Evolutionary conservation across 1,140 invertebrate genomes (phyloP).

Genomic region (Camponotus vicinus): DNA sequence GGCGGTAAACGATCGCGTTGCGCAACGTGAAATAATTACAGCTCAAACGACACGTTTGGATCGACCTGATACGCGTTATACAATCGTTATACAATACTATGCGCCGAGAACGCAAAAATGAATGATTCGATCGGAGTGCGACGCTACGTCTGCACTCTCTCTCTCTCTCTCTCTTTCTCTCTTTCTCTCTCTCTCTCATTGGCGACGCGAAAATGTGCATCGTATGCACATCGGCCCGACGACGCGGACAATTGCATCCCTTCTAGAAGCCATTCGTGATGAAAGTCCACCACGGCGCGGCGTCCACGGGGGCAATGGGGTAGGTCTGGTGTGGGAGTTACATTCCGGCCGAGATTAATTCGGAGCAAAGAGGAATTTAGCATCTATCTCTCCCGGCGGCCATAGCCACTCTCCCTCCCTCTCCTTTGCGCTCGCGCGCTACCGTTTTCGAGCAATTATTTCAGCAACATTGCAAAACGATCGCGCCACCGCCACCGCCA

Average conservation of each 20-base stretch:
- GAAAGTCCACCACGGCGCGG: constrained; percentile 70
- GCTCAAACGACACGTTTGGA: constrained; percentile 57
- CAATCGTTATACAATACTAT: constrained; percentile 66
- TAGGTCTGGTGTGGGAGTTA: constrained; percentile 77
- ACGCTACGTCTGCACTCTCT: background rate
- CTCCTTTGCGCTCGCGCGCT: constrained; percentile 49
- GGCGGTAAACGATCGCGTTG: constrained; percentile 49
- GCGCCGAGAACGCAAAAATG: constrained; percentile 33
- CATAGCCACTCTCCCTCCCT: constrained; percentile 43
- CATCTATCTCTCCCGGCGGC: constrained; percentile 79
- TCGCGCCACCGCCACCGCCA: constrained; percentile 60
- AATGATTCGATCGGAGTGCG: constrained; percentile 48
- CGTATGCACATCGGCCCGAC: constrained; percentile 67
- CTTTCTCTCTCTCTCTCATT: constrained; percentile 12
- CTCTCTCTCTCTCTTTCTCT: background rate
- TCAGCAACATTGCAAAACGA: constrained; percentile 82
- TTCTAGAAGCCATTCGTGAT: constrained; percentile 74
- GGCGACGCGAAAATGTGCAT: constrained; percentile 48
- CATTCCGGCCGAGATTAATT: constrained; percentile 85
- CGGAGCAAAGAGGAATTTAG: constrained; percentile 83
- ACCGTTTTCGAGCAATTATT: constrained; percentile 81
- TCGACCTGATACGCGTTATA: constrained; percentile 61
- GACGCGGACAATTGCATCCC: constrained; percentile 76
- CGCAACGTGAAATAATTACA: constrained; percentile 63
- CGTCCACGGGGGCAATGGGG: constrained; percentile 74